Evolutionary conservation across 1,140 invertebrate species (phyloP), one percentile per base, ranked within the genome.

Genomic region (Diorhabda carinulata): DNA sequence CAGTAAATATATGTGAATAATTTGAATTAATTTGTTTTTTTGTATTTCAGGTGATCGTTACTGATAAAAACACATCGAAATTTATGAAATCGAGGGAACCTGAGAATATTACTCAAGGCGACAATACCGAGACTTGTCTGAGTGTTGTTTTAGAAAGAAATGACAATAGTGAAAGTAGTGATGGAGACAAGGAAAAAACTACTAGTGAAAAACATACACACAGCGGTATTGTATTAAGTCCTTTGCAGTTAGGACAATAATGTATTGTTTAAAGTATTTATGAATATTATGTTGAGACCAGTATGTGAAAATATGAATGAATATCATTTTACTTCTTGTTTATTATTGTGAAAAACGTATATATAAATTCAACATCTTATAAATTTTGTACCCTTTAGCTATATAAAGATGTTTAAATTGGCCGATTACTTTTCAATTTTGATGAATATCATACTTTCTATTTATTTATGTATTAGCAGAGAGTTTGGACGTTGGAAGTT

Each of bases 211-310:
- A 70, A 72, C 70, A 73, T 43, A 67, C 75, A 43, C 81, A 81
- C 71, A 81, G 79, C 70, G 82, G 82, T 63, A 82, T 83, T 47
- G 81, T 83, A 65, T 77, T 83, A 66, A 83, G 82, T 74, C 82
- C 82, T 68, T 79, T 82, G 64, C 82, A 82, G 73, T 74, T 83
- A 65, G 79, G 79, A 74, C 82, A 82, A 78, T 82, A 79, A 79
- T 40, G 44, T 44, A 58, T 57, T 64, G 52, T 65, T 65, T 59
- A 25, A 10, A 25, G 6, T 59, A 41, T 59, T 59, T 59, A 25
- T 41, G 25, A 59, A 7, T n/a, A 25, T 25, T 41, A 41, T 9
- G 40, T 41, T 10, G 7, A n/a, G 6, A 10, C 6, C 42, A 62
- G 42, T 62, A 43, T 62, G 43, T 62, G 43, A 41, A 62, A 10